phyloP scores from a whole-genome alignment of 1,140 invertebrate genomes.

The Ladona fulva region DNA sequence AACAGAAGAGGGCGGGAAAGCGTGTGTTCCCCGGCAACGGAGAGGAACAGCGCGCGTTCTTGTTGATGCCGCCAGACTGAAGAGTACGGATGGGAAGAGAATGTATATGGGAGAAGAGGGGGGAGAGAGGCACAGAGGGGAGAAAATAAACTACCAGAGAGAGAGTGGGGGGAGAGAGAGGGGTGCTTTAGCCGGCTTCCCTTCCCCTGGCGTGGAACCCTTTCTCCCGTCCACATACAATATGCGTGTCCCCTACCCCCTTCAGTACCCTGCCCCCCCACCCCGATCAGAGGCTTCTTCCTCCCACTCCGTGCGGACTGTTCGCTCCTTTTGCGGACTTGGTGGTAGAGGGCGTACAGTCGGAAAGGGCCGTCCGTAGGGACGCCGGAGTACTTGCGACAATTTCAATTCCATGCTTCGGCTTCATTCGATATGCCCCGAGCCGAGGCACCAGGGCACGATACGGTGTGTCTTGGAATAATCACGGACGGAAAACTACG shows the following conservation, averaged over 20 bases:
- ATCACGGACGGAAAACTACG: too few relatives aligned
- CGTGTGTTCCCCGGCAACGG: not conserved
- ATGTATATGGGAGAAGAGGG: not conserved
- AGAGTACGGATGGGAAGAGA: not conserved
- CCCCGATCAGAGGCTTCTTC: not conserved
- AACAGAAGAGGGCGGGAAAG: not conserved
- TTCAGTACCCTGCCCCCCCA: not conserved
- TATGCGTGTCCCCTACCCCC: not conserved
- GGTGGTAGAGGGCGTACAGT: too few relatives aligned
- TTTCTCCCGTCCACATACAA: not conserved
- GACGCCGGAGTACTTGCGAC: too few relatives aligned
- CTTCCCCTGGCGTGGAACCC: not conserved
- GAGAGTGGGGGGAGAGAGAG: not conserved
- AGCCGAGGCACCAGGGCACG: too few relatives aligned
- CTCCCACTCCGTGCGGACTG: not conserved
- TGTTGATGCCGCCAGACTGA: not conserved
- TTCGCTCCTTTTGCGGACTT: too few relatives aligned
- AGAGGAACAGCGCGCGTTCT: not conserved
- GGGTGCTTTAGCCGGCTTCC: not conserved
- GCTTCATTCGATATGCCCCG: too few relatives aligned
- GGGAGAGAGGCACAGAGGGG: not conserved
- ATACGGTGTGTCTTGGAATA: too few relatives aligned
- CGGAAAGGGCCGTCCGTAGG: too few relatives aligned
- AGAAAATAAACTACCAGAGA: slow-evolving; percentile 2
- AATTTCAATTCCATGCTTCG: too few relatives aligned